phyloP scores from a whole-genome alignment of 2,888 invertebrate genomes.

The Linyphia triangularis region DNA sequence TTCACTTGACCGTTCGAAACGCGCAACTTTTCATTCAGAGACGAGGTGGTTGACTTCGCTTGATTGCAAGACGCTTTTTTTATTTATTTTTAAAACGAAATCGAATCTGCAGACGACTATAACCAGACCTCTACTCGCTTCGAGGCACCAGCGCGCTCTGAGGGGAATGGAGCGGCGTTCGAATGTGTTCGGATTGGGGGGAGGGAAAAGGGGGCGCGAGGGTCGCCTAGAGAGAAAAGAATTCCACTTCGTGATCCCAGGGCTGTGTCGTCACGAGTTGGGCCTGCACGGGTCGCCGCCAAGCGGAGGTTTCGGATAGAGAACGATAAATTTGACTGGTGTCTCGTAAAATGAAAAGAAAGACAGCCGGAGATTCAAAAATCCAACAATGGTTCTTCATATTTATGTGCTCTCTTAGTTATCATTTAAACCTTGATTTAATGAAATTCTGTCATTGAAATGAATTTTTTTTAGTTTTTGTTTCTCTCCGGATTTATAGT shows the following conservation, averaged over 20 bases:
- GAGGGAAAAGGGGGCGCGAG: constrained; percentile 13
- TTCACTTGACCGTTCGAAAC: neutral
- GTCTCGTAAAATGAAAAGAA: neutral
- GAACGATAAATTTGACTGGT: neutral
- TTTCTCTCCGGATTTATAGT: neutral
- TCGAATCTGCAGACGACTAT: constrained; percentile 6
- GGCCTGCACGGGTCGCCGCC: constrained; percentile 66
- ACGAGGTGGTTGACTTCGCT: constrained; percentile 67
- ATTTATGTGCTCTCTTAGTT: neutral
- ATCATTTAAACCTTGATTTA: too few species aligned
- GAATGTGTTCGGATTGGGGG: constrained; percentile 23
- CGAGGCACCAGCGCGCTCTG: constrained; percentile 65
- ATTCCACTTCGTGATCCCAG: constrained; percentile 65
- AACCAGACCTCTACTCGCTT: constrained; percentile 10
- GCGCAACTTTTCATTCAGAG: constrained; percentile 13
- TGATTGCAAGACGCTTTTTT: constrained; percentile 21
- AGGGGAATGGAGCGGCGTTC: constrained; percentile 28
- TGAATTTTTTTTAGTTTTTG: neutral
- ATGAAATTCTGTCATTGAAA: too few species aligned
- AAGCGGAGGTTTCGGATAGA: constrained; percentile 38
- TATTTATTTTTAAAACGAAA: constrained; percentile 3
- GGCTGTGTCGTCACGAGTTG: constrained; percentile 50
- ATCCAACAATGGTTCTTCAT: neutral
- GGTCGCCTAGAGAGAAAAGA: constrained; percentile 36
- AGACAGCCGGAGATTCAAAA: neutral